Percentiles rank a stretch among this genome's conserved stretches.
These are phyloP conservation scores for Myopa tessellatipennis DNA, from an alignment of 2,888 invertebrate genomes.

Conservation along the genomic window DNA sequence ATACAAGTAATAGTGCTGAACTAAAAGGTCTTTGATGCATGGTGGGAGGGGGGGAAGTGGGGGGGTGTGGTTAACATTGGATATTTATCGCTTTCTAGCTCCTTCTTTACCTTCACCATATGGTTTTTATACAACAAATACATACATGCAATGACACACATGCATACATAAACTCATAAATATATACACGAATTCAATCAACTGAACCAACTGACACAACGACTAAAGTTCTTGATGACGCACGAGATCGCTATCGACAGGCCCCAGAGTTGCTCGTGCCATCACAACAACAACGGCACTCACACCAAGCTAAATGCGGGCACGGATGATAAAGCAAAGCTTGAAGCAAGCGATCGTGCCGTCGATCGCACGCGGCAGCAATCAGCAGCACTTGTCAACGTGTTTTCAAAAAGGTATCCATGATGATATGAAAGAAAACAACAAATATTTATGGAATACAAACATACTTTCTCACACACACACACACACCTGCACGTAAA, in stretches of 20 bases:
- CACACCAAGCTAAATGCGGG: slow-evolving; percentile 8
- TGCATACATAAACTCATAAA: background rate
- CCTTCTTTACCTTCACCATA: too few species aligned
- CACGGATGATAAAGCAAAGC: slow-evolving; percentile 28
- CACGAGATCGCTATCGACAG: slow-evolving; percentile 49
- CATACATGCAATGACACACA: background rate
- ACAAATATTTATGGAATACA: background rate
- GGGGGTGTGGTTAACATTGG: too few species aligned
- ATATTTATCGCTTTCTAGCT: too few species aligned
- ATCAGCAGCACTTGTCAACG: slow-evolving; percentile 24
- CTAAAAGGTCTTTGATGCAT: too few species aligned
- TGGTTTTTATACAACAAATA: background rate
- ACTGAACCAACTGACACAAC: background rate
- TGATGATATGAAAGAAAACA: slow-evolving; percentile 1
- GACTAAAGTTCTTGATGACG: slow-evolving; percentile 48
- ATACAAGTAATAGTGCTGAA: too few species aligned
- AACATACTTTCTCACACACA: background rate
- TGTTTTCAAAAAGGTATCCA: background rate
- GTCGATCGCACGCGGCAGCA: slow-evolving; percentile 34
- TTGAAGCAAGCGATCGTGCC: slow-evolving; percentile 27
- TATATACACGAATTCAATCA: background rate
- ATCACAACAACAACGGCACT: background rate
- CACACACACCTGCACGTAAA: background rate
- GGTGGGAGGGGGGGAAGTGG: too few species aligned
- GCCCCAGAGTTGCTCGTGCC: slow-evolving; percentile 38